Evolutionary conservation across 2,797 vertebrate species (phyloP).

Genomic region (Odontamblyopus rebecca): DNA sequence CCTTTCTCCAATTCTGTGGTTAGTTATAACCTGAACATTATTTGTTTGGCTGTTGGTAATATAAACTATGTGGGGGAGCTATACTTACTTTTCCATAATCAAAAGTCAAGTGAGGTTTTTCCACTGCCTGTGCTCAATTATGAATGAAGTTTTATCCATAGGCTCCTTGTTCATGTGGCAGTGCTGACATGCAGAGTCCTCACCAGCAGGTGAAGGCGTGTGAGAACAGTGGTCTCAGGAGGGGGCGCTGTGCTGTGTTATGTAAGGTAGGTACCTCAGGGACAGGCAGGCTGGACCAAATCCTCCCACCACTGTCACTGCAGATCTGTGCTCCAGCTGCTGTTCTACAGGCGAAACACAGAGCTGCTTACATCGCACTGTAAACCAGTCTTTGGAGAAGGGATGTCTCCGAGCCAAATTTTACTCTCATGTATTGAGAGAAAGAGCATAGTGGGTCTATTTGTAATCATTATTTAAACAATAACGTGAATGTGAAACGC

Average conservation of each 20-base stretch:
- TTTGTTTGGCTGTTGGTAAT: not conserved
- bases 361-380: not conserved
- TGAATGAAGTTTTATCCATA: slow-evolving; percentile 9
- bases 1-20: not conserved
- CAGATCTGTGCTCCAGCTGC: slow-evolving; percentile 14
- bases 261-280: slow-evolving; percentile 67
- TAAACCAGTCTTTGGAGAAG: not conserved
- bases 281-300: slow-evolving; percentile 69
- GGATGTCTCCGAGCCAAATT: not conserved
- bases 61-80: not conserved
- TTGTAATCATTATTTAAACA: no score
- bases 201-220: slow-evolving; percentile 38
- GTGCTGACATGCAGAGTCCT: slow-evolving; percentile 8
- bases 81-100: not conserved
- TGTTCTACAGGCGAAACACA: not conserved
- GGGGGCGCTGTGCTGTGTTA: slow-evolving; percentile 65
- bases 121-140: not conserved
- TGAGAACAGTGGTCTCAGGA: slow-evolving; percentile 48
- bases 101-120: slow-evolving; percentile 1
- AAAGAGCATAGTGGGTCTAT: no score
- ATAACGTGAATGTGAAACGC: no score
- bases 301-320: slow-evolving; percentile 65
- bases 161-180: not conserved
- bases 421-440: no score
- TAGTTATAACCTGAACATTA: not conserved